Evolutionary conservation across 1,140 invertebrate species (phyloP), one percentile per base, ranked within the genome.

Genomic region (Doryteuthis pealeii): DNA sequence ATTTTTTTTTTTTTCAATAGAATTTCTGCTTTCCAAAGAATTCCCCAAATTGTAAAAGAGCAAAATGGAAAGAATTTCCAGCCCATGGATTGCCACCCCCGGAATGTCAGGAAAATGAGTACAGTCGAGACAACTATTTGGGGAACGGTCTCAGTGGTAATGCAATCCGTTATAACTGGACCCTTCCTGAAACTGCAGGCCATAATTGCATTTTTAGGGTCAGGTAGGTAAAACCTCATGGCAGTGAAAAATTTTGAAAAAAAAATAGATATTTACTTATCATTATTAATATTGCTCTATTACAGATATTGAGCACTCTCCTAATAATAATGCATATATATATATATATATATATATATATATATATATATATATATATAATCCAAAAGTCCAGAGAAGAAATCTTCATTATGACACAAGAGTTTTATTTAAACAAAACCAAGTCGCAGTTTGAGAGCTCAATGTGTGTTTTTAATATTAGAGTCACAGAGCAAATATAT

Each of bases 51-150:
- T n/a, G 28, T 15, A 26, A 26, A 62, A 30, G 15, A 26, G 58
- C 58, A 3, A 62, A 62, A 28, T 88, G 86, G 87, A 83, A 66
- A 49, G 79, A 86, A 74, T 74, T 81, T 43, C 76, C 81, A 31
- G 72, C 83, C 68, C 86, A 87, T 80, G 85, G 84, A 49, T 73
- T 85, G 31, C 74, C 80, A 49, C 72, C 81, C 28, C 87, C 87
- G 33, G 82, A 81, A n/a, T 88, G 87, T 72, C 65, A 81, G 32
- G 86, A 87, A 74, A 83, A 85, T 4, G 80, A 85, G 73, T 86
- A 80, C 68, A 81, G 82, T 14, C 73, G 87, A 66, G 87, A 88
- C 76, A 88, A 88, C 80, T 85, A 88, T 76, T 82, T 88, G 30
- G 87, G 87, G 54, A 87, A 88, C 74, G 85, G 82, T 4, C 43